phyloP scores from a whole-genome alignment of 2,888 invertebrate genomes.

The Drosophila incognita region DNA sequence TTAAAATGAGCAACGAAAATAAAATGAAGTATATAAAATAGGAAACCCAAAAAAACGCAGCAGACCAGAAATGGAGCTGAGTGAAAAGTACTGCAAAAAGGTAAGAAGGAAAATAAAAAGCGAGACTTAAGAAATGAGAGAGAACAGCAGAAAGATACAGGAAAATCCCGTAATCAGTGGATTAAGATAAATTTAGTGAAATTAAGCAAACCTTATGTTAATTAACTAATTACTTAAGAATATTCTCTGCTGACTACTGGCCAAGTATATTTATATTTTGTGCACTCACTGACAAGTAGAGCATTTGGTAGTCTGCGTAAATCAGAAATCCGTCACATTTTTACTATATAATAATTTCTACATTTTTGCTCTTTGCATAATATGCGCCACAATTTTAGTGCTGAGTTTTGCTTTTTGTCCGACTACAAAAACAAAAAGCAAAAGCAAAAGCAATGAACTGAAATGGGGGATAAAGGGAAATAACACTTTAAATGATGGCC shows the following conservation, averaged over 20 bases:
- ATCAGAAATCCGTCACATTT: constrained; percentile 5
- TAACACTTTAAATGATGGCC: constrained; percentile 71
- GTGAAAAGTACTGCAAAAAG: neutral
- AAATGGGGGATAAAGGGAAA: constrained; percentile 14
- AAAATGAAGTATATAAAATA: neutral
- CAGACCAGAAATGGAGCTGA: neutral
- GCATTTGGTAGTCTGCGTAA: constrained; percentile 7
- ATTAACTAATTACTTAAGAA: neutral
- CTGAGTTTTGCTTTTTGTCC: constrained; percentile 67
- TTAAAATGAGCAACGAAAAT: neutral
- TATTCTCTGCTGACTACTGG: neutral
- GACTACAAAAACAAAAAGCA: constrained; percentile 13
- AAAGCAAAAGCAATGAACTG: neutral
- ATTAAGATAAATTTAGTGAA: neutral
- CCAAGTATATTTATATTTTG: neutral
- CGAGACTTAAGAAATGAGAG: neutral
- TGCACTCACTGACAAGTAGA: neutral
- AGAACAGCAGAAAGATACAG: too few species aligned
- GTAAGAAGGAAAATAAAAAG: neutral
- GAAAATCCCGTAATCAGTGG: neutral
- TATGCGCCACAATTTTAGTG: constrained; percentile 69
- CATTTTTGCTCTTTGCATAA: constrained; percentile 57
- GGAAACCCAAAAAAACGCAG: neutral
- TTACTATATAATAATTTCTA: constrained; percentile 48
- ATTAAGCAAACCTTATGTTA: neutral